Evolutionary conservation across 1,140 invertebrate genomes (phyloP).

Genomic region (Drosophila tristis): DNA sequence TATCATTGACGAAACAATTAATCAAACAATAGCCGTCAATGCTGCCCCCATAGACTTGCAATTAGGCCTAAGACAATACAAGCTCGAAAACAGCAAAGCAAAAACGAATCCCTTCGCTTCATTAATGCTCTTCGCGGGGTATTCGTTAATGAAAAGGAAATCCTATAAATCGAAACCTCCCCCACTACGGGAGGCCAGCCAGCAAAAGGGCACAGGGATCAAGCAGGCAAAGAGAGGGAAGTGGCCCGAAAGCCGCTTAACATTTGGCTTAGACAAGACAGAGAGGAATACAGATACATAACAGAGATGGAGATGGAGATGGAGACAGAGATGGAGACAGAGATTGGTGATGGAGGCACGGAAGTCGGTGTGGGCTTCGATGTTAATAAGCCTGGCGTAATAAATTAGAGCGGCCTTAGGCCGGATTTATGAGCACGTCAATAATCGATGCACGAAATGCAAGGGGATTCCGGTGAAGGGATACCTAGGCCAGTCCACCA

Average conservation of each 20-base stretch:
- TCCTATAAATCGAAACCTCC: no score
- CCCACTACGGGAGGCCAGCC: no score
- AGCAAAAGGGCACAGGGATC: not conserved
- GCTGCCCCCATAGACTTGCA: no score
- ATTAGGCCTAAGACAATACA: no score
- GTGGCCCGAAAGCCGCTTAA: slow-evolving; percentile 41
- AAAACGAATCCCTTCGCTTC: no score
- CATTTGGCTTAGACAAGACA: slow-evolving; percentile 14
- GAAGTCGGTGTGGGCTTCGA: slow-evolving; percentile 21
- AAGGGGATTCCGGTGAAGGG: slow-evolving; percentile 12
- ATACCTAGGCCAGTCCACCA: slow-evolving; percentile 24
- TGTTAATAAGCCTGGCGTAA: slow-evolving; percentile 60
- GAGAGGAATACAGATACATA: not conserved
- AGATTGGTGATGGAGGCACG: not conserved
- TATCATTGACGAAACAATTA: no score
- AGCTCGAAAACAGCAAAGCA: no score
- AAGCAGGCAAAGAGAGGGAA: slow-evolving; percentile 27
- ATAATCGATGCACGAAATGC: slow-evolving; percentile 55
- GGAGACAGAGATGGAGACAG: not conserved
- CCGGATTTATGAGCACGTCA: slow-evolving; percentile 68
- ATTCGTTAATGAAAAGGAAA: no score
- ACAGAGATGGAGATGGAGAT: not conserved
- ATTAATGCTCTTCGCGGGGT: no score
- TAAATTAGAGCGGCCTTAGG: slow-evolving; percentile 69
- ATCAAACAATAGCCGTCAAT: no score